A percentile compares a stretch with the other conserved stretches of the same genome.
phyloP scores from a whole-genome alignment of 2,888 invertebrate species.

The Andrena hattorfiana region DNA sequence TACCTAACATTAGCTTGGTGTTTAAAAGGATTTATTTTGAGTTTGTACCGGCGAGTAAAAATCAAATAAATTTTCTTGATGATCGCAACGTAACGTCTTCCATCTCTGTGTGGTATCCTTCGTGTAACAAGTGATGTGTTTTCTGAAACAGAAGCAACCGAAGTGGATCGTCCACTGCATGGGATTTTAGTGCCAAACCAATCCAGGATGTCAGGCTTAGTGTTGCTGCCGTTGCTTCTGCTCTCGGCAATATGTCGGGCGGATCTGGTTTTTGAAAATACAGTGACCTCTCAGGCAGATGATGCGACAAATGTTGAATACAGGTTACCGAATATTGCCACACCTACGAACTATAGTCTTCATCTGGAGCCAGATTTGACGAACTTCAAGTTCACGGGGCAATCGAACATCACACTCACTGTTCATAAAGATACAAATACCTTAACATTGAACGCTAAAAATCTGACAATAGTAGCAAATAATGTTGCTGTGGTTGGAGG shows the following conservation, averaged over 20 bases:
- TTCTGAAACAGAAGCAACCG: slow-evolving; percentile 9
- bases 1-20: background rate
- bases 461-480: slow-evolving; percentile 10
- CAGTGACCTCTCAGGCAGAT: too few species aligned
- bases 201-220: slow-evolving; percentile 37
- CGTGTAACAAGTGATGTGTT: slow-evolving; percentile 6
- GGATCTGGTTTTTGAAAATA: background rate
- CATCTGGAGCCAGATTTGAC: slow-evolving; percentile 85
- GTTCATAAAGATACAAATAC: rapidly evolving
- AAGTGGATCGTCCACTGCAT: background rate
- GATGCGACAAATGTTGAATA: slow-evolving; percentile 75
- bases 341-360: slow-evolving; percentile 86
- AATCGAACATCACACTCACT: slow-evolving; percentile 8
- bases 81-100: too few species aligned
- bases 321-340: slow-evolving; percentile 86
- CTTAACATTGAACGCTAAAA: slow-evolving; percentile 58
- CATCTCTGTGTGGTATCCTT: background rate
- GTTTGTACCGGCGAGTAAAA: background rate
- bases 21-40: too few species aligned
- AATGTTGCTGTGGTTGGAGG: background rate
- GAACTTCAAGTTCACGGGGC: slow-evolving; percentile 47
- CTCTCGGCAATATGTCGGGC: slow-evolving; percentile 26
- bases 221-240: slow-evolving; percentile 31
- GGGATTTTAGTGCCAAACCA: background rate
- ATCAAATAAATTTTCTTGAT: background rate